Percentiles rank a stretch among this genome's conserved stretches.
Evolutionary conservation across 2,797 vertebrate genomes (phyloP).

Genomic region (Simalia tracyae): DNA sequence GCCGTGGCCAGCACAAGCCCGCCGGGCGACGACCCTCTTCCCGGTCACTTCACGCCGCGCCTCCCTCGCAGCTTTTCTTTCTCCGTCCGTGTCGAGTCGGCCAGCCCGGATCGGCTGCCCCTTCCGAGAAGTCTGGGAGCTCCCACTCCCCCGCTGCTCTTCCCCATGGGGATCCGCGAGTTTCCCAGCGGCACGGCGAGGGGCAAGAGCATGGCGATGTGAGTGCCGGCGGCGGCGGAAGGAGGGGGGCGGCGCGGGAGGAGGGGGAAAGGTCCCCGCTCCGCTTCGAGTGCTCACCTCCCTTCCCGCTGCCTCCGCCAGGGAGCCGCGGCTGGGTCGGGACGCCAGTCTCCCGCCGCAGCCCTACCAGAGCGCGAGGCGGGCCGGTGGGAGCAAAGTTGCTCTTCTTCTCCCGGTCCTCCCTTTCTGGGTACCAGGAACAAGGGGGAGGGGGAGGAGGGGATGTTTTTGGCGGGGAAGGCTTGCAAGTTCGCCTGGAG

Average conservation of each 20-base stretch:
- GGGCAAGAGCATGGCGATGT: slow-evolving; percentile 68
- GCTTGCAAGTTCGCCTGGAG: slow-evolving; percentile 15
- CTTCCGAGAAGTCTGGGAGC: slow-evolving; percentile 63
- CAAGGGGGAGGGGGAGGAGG: not conserved
- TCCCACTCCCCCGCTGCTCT: slow-evolving; percentile 49
- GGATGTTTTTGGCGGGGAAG: not conserved
- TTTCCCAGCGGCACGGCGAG: slow-evolving; percentile 71
- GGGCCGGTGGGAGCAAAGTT: slow-evolving; percentile 5
- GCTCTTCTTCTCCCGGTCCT: not conserved
- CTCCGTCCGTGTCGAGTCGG: slow-evolving; percentile 16
- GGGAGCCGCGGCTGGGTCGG: not conserved
- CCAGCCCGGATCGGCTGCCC: slow-evolving; percentile 53
- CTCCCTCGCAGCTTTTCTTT: not conserved
- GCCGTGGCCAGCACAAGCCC: slow-evolving; percentile 8
- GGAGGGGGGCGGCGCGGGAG: not conserved
- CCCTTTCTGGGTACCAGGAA: not conserved
- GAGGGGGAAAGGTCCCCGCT: not conserved
- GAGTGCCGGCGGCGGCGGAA: slow-evolving; percentile 51
- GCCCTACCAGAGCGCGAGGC: not conserved
- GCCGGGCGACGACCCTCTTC: not conserved
- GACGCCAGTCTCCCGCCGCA: not conserved
- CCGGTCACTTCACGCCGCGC: not conserved
- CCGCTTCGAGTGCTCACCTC: not conserved
- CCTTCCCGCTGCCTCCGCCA: not conserved
- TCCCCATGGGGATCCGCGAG: slow-evolving; percentile 77